phyloP scores from a whole-genome alignment of 2,888 invertebrate species.

The Ochlodes sylvanus region DNA sequence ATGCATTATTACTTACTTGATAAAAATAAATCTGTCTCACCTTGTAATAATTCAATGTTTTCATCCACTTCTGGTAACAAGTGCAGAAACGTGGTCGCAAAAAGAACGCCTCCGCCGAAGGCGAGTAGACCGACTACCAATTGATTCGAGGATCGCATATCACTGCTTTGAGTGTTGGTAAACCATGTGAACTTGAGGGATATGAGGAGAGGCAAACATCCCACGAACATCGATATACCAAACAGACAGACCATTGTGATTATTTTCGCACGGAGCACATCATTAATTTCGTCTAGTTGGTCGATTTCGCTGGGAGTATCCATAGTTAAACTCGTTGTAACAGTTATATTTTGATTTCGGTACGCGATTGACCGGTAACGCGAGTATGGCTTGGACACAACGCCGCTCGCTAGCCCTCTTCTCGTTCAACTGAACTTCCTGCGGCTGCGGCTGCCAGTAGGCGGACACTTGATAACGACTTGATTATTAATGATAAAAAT shows the following conservation, averaged over 20 bases:
- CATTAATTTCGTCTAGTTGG: constrained; percentile 53
- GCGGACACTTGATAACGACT: constrained; percentile 72
- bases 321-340: constrained; percentile 52
- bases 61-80: constrained; percentile 92
- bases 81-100: constrained; percentile 93
- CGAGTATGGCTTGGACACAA: constrained; percentile 40
- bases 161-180: constrained; percentile 64
- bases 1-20: constrained; percentile 16
- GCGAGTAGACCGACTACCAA: constrained; percentile 88
- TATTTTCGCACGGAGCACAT: constrained; percentile 88
- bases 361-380: constrained; percentile 28
- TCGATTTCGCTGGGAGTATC: constrained; percentile 45
- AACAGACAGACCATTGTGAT: constrained; percentile 92
- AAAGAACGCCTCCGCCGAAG: constrained; percentile 92
- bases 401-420: constrained; percentile 46
- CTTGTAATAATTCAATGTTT: constrained; percentile 86
- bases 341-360: constrained; percentile 51
- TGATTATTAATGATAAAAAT: constrained; percentile 76
- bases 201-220: constrained; percentile 90
- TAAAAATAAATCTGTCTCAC: constrained; percentile 55
- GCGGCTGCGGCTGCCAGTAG: constrained; percentile 52
- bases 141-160: constrained; percentile 78
- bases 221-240: constrained; percentile 89
- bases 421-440: constrained; percentile 66
- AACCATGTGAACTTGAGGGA: constrained; percentile 88